Percentiles rank a stretch among this genome's conserved stretches.
These are phyloP conservation scores for Megaustenia siamemsis DNA, from an alignment of 2,888 invertebrate genomes.

Conservation along the genomic window DNA sequence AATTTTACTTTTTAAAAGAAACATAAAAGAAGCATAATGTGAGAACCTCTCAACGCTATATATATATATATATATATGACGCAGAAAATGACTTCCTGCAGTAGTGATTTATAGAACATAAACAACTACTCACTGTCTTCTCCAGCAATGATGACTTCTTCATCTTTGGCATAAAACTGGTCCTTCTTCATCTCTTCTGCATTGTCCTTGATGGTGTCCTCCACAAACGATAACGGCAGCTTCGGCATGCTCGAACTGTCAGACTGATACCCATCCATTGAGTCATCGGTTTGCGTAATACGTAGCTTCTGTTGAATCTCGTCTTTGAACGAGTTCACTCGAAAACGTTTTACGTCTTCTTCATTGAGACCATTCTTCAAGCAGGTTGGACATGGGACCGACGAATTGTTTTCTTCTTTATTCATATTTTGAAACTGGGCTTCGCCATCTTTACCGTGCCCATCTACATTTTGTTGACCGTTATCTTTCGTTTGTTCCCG, in stretches of 20 bases:
- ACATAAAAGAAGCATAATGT: too few relatives aligned
- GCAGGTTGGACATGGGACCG: neutral
- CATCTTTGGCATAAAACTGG: conserved; percentile 43
- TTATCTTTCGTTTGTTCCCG: neutral
- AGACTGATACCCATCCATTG: neutral
- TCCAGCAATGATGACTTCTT: conserved; percentile 40
- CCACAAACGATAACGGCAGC: conserved; percentile 1
- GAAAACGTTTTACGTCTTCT: conserved; percentile 3
- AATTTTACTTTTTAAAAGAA: too few relatives aligned
- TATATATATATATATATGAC: too few relatives aligned
- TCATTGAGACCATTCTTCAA: neutral
- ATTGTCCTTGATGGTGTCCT: conserved; percentile 38
- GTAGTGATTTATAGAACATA: too few relatives aligned
- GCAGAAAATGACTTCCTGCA: too few relatives aligned
- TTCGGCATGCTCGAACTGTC: neutral
- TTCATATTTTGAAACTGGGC: neutral
- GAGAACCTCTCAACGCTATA: too few relatives aligned
- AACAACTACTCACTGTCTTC: conserved; percentile 20
- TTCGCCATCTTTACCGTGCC: neutral
- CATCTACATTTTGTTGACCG: neutral
- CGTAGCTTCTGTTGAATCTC: conserved; percentile 27
- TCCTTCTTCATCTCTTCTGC: conserved; percentile 2
- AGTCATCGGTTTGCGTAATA: neutral
- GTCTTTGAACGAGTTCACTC: conserved; percentile 1
- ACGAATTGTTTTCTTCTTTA: neutral